Evolutionary conservation across 2,113 vertebrate genomes (phyloP).

Genomic region (Tringa solitaria): DNA sequence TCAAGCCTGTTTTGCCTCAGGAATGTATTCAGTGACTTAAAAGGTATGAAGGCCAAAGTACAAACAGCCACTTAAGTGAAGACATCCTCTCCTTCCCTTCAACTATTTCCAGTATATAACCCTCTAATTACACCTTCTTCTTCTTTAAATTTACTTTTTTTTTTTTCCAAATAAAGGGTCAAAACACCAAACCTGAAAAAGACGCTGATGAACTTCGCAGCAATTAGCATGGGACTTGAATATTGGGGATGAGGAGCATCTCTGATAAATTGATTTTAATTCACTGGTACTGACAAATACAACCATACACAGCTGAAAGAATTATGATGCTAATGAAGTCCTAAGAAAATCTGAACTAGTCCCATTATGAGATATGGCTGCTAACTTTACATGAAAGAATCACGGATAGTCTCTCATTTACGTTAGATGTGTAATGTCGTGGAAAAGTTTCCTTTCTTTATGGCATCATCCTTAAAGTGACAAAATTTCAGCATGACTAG

Average conservation of each 20-base stretch:
- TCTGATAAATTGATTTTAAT: not conserved
- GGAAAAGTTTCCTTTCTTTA: not conserved
- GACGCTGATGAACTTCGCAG: not conserved
- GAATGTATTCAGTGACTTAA: not conserved
- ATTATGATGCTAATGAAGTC: not conserved
- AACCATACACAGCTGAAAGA: not conserved
- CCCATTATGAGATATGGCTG: not conserved
- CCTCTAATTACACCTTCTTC: not conserved
- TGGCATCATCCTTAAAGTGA: not conserved
- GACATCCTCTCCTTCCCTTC: not conserved
- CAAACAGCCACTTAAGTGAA: not conserved
- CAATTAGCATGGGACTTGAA: not conserved
- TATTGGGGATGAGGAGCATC: not conserved
- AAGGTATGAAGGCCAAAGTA: not conserved
- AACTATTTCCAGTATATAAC: not conserved
- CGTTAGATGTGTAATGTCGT: not conserved
- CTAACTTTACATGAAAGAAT: not conserved
- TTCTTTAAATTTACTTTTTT: not conserved
- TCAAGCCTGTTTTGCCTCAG: not conserved
- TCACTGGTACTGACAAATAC: not conserved
- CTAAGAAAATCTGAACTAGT: not conserved
- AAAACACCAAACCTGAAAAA: not conserved
- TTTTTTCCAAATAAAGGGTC: not conserved
- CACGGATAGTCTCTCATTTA: not conserved
- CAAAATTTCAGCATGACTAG: not conserved